A percentile compares a stretch with the other conserved stretches of the same genome.
Conservation (phyloP, 92 coral and sea anemone species). For the Pocillopora meandrina region DNA sequence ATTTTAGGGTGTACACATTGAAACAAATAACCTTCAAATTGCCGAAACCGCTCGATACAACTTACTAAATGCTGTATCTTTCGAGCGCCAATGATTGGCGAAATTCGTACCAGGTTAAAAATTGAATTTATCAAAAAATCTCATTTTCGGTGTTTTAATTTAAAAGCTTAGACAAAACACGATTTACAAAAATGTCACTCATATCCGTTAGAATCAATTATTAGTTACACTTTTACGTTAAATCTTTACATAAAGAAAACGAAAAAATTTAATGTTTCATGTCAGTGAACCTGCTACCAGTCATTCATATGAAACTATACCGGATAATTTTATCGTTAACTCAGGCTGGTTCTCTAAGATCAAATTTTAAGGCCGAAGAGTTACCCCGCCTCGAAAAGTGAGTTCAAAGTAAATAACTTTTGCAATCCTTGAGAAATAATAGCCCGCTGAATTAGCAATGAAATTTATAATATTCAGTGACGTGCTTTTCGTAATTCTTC, state of each 20-base stretch:
- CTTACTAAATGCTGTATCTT: neutral
- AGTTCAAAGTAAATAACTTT: too few species aligned
- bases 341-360: too few species aligned
- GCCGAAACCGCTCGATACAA: too few species aligned
- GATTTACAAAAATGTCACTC: neutral
- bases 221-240: neutral
- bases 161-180: neutral
- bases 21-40: too few species aligned
- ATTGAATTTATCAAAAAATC: neutral
- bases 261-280: neutral
- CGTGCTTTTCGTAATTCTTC: neutral
- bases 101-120: neutral
- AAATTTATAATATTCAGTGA: neutral
- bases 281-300: neutral
- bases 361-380: too few species aligned
- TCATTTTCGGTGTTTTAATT: neutral
- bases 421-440: neutral
- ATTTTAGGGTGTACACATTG: too few species aligned
- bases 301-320: too few species aligned
- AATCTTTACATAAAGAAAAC: neutral
- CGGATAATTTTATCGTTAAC: too few species aligned
- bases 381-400: too few species aligned
- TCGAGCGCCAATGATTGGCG: neutral
- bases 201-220: neutral
- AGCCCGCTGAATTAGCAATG: neutral